Base-by-base conservation (phyloP, 2,888 invertebrate species). In the Cerastoderma edule region DNA sequence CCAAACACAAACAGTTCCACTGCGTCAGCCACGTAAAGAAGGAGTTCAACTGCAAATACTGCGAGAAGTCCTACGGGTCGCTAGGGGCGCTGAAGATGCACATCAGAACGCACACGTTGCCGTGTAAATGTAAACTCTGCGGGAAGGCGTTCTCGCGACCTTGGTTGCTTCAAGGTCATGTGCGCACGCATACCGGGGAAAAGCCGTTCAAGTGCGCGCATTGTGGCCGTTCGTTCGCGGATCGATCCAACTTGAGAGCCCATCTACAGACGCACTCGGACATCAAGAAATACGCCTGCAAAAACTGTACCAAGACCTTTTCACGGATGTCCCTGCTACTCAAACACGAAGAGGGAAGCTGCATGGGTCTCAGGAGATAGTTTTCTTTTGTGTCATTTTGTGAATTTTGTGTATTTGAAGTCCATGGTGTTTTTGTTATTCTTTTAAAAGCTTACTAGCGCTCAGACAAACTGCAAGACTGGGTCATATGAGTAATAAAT, bases 61-160 rank as follows among this genome's bases (percentile, higher is more conserved):
- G 99, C 94, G 97, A 97, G 80, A 99, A 99, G 93, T 96, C 97
- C 30, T 99, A 99, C 94, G 96, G 97, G 13, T 97, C 97, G 0
- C 93, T 98, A 83, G 99, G 99, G 0, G 99, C 99, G 0, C 94
- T 99, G 13, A 99, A 99, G 93, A 99, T 99, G 99, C 99, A 99
- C 94, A 99, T 99, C 87, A 95, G 99, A 77, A 99, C 99, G 4
- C 99, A 99, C 93, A 99, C 99, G 1, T 93, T 99, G 87, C 99
- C 99, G 8, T 99, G 98, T 94, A 98, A 98, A 93, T 99, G 99
- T 91, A 96, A 96, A 87, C 94, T 98, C 54, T 99, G 99, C 92
- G 98, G 98, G 44, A 99, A 99, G 92, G 98, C 98, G 8, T 99
- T 99, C 94, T 98, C 98, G 30, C 94, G 99, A 19, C 99, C 99